Conservation (phyloP, 2,113 vertebrate genomes). For the Serilophus lunatus region DNA sequence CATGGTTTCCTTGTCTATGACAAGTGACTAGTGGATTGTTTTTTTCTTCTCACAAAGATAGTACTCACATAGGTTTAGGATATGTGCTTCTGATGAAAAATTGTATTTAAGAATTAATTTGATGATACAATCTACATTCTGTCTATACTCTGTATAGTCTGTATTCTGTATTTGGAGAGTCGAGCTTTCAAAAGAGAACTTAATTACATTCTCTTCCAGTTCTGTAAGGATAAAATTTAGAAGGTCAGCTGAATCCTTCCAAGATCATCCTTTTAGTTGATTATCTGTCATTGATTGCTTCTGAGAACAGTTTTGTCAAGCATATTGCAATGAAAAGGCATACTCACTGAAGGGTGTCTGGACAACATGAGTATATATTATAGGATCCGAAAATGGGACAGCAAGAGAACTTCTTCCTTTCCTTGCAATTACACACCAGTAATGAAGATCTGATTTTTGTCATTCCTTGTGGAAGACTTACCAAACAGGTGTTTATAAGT, state of each 20-base stretch:
- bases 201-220: not conserved
- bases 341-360: not conserved
- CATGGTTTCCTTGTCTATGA: not conserved
- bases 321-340: not conserved
- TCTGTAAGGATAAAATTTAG: not conserved
- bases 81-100: not conserved
- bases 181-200: not conserved
- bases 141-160: no score
- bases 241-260: not conserved
- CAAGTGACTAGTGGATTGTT: not conserved
- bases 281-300: not conserved
- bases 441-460: not conserved
- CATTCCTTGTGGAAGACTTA: not conserved
- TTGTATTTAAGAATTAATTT: not conserved
- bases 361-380: not conserved
- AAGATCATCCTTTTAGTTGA: not conserved
- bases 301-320: not conserved
- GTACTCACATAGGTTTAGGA: not conserved
- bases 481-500: conserved; percentile 27
- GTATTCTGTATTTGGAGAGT: no score
- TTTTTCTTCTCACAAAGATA: not conserved
- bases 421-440: not conserved
- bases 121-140: not conserved
- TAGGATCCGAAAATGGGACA: not conserved
- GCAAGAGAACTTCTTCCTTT: not conserved